These are phyloP conservation scores for Oriolus oriolus DNA, from an alignment of 2,113 vertebrate genomes.

Conservation along the genomic window DNA sequence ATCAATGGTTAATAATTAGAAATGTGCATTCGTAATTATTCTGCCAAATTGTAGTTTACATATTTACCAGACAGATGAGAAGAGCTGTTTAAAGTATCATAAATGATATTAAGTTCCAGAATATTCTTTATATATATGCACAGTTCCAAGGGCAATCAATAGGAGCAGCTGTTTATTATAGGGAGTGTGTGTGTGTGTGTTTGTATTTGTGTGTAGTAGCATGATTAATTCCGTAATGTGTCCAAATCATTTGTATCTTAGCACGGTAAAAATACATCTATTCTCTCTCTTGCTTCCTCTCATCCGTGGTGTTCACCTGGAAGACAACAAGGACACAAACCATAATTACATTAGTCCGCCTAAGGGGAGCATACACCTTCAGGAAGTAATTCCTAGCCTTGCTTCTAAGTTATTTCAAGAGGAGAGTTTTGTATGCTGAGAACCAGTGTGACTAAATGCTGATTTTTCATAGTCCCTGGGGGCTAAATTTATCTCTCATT, in stretches of 20 bases:
- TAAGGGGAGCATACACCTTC: neutral
- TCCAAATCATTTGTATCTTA: neutral
- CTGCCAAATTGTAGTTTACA: neutral
- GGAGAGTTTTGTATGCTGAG: neutral
- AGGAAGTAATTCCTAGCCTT: neutral
- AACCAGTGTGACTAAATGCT: neutral
- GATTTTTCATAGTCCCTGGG: neutral
- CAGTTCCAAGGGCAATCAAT: neutral
- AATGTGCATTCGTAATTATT: neutral
- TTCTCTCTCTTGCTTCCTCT: neutral
- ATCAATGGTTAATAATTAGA: neutral
- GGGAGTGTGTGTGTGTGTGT: accelerated
- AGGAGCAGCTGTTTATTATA: neutral
- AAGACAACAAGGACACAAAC: neutral
- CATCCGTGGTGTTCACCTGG: neutral
- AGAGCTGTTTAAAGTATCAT: neutral
- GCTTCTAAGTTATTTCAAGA: neutral
- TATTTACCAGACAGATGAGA: neutral
- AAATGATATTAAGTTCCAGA: neutral
- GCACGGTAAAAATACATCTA: neutral
- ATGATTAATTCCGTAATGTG: neutral
- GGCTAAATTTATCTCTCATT: neutral
- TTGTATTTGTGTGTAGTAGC: neutral
- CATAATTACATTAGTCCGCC: neutral
- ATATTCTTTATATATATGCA: neutral